phyloP scores from a whole-genome alignment of 1,140 invertebrate genomes.

The Cecropterus lyciades region DNA sequence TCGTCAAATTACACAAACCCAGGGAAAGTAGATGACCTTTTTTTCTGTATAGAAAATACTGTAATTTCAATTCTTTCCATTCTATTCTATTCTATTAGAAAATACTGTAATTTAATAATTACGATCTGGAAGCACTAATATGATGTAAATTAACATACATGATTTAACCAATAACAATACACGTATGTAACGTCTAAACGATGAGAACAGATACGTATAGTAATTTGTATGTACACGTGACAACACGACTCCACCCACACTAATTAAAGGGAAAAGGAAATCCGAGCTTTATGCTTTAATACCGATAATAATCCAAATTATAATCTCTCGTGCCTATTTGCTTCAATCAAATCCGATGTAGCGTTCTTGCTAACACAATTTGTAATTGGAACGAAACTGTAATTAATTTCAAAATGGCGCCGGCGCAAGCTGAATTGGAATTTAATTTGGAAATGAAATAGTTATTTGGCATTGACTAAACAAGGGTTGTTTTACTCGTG shows the following conservation, averaged over 20 bases:
- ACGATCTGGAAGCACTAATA: too few species aligned
- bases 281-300: slow-evolving; percentile 7
- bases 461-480: slow-evolving; percentile 20
- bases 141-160: too few species aligned
- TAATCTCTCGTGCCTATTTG: slow-evolving; percentile 19
- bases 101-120: too few species aligned
- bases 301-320: slow-evolving; percentile 14
- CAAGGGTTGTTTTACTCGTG: neutral
- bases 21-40: too few species aligned
- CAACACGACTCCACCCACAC: slow-evolving; percentile 4
- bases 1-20: too few species aligned
- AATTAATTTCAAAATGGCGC: slow-evolving; percentile 34
- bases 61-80: too few species aligned
- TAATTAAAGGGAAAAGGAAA: slow-evolving; percentile 24
- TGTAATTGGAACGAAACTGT: slow-evolving; percentile 24
- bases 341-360: slow-evolving; percentile 12
- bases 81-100: too few species aligned
- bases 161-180: too few species aligned
- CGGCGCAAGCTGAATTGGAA: slow-evolving; percentile 2
- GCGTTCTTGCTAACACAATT: slow-evolving; percentile 17
- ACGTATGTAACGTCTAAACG: too few species aligned
- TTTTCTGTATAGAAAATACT: too few species aligned
- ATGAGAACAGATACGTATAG: too few species aligned
- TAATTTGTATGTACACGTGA: neutral
- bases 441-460: slow-evolving; percentile 29